Conservation (phyloP, 2,888 invertebrate species). For the Tryphoninae sp. region DNA sequence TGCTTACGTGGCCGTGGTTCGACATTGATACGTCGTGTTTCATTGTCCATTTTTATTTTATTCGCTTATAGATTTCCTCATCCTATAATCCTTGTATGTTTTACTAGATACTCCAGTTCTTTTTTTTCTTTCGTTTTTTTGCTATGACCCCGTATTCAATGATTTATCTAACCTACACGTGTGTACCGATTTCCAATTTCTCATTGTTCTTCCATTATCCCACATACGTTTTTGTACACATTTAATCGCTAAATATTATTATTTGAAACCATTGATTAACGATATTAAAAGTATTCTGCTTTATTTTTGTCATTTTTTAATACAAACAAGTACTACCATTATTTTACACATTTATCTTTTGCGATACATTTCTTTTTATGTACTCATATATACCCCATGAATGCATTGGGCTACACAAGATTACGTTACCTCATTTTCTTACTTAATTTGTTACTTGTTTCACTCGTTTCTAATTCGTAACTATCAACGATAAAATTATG, state of each 20-base stretch:
- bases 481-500: not conserved
- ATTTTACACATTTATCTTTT: too few relatives aligned
- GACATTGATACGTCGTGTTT: slow-evolving; percentile 41
- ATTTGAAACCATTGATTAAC: too few relatives aligned
- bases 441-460: not conserved
- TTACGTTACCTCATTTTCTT: not conserved
- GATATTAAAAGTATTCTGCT: too few relatives aligned
- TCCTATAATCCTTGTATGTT: not conserved
- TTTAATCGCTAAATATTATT: too few relatives aligned
- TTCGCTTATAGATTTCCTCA: not conserved
- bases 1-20: slow-evolving; percentile 62
- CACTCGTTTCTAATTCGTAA: not conserved
- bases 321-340: too few relatives aligned
- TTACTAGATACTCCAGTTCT: not conserved
- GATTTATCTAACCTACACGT: slow-evolving; percentile 26
- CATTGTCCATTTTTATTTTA: not conserved
- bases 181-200: not conserved
- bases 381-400: too few relatives aligned
- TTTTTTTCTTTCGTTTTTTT: not conserved
- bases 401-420: too few relatives aligned
- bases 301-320: too few relatives aligned
- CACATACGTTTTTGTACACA: not conserved
- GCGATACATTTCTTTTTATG: too few relatives aligned
- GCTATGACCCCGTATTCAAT: not conserved
- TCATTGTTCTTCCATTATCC: not conserved